These are phyloP conservation scores for Sprattus sprattus DNA, from an alignment of 2,113 vertebrate species.

Conservation along the genomic window DNA sequence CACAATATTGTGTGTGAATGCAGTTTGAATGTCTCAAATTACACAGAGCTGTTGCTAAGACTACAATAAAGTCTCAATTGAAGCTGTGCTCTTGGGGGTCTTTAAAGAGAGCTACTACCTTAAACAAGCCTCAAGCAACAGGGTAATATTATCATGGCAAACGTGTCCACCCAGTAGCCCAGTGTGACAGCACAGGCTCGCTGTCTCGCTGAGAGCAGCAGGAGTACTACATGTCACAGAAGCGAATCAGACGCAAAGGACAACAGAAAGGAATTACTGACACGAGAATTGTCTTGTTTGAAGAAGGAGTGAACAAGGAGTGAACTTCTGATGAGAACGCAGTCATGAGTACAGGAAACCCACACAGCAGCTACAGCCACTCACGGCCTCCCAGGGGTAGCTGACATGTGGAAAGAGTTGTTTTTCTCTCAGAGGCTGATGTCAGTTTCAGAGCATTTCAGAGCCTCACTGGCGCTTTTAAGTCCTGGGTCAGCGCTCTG, in stretches of 20 bases:
- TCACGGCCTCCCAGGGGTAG: neutral
- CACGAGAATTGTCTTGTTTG: neutral
- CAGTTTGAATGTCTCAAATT: too few relatives aligned
- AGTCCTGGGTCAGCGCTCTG: neutral
- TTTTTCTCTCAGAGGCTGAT: neutral
- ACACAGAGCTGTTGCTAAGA: too few relatives aligned
- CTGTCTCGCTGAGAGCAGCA: too few relatives aligned
- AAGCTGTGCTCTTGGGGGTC: too few relatives aligned
- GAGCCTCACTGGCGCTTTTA: neutral
- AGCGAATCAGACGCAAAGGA: neutral
- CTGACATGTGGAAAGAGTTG: neutral
- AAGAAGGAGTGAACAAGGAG: neutral
- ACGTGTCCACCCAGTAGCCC: too few relatives aligned
- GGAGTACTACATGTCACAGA: neutral
- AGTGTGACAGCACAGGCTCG: too few relatives aligned
- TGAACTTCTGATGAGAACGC: neutral
- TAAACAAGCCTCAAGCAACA: too few relatives aligned
- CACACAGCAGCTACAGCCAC: neutral
- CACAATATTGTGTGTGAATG: too few relatives aligned
- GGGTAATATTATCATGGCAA: too few relatives aligned
- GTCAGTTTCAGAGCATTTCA: neutral
- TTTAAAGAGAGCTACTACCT: too few relatives aligned
- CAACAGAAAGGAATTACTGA: neutral
- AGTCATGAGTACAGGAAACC: neutral
- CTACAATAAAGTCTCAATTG: too few relatives aligned